phyloP scores from a whole-genome alignment of 2,888 invertebrate genomes.

The Melanchra persicariae region DNA sequence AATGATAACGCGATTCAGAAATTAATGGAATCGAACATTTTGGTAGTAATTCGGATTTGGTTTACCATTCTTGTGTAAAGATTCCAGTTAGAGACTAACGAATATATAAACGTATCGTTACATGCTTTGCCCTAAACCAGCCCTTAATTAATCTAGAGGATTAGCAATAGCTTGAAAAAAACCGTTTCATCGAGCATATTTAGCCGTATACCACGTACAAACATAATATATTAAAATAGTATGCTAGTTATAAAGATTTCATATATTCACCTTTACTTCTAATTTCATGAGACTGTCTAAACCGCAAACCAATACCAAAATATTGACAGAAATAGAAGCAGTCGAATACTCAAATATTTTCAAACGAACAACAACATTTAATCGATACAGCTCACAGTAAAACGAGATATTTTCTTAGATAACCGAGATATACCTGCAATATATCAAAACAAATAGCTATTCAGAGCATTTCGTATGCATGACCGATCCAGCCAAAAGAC shows the following conservation, averaged over 20 bases:
- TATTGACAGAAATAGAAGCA: neutral
- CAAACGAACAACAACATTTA: slow-evolving; percentile 10
- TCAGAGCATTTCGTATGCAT: slow-evolving; percentile 76
- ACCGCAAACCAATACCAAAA: neutral
- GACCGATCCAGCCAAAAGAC: slow-evolving; percentile 74
- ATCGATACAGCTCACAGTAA: slow-evolving; percentile 35
- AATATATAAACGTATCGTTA: neutral
- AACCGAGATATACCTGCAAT: slow-evolving; percentile 55
- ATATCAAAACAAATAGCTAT: slow-evolving; percentile 66
- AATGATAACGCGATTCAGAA: slow-evolving; percentile 34
- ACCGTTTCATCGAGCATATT: neutral
- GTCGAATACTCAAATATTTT: neutral
- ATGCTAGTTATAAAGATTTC: no score
- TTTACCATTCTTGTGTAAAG: neutral
- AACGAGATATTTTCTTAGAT: slow-evolving; percentile 36
- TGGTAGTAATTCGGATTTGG: neutral
- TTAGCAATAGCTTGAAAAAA: neutral
- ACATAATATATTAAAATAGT: no score
- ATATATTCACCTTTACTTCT: neutral
- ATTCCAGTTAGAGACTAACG: neutral
- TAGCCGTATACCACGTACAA: neutral
- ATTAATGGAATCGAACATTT: slow-evolving; percentile 13
- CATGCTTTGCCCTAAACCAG: neutral
- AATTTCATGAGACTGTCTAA: neutral
- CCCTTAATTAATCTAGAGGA: neutral